Percentiles rank a stretch among this genome's conserved stretches.
Conservation (phyloP, 2,888 invertebrate species). For the Nomada ferruginata region DNA sequence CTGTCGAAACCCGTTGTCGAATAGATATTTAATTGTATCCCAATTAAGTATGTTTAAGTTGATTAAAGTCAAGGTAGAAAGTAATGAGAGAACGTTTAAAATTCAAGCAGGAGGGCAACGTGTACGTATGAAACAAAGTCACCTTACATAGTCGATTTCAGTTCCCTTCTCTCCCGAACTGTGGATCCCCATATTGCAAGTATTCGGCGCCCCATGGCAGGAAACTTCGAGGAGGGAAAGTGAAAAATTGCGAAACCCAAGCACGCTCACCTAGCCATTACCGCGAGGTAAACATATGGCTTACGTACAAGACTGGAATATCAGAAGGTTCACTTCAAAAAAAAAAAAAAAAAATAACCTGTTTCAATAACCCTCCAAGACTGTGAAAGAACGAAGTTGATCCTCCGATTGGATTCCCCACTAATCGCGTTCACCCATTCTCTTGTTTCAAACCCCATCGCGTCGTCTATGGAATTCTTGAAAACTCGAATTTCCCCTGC, state of each 20-base stretch:
- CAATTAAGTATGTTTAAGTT: too few species aligned
- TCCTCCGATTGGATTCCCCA: conserved; percentile 61
- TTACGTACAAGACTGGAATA: conserved; percentile 73
- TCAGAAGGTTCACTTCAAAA: conserved; percentile 41
- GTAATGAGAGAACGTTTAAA: too few species aligned
- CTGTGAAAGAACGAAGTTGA: conserved; percentile 53
- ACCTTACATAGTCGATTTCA: background rate
- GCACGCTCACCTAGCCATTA: conserved; percentile 77
- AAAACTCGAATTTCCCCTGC: conserved; percentile 48
- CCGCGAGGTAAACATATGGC: conserved; percentile 75
- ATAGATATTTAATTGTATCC: too few species aligned
- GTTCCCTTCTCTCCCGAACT: conserved; percentile 56
- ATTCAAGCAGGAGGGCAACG: too few species aligned
- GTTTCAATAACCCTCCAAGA: conserved; percentile 30
- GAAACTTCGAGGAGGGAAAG: conserved; percentile 47
- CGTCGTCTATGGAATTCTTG: conserved; percentile 56
- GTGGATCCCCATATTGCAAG: conserved; percentile 56
- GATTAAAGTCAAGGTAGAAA: too few species aligned
- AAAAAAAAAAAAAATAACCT: conserved; percentile 29
- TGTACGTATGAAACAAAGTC: too few species aligned
- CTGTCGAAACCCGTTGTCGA: too few species aligned
- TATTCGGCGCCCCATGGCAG: conserved; percentile 28
- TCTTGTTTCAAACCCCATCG: conserved; percentile 50
- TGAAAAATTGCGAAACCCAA: conserved; percentile 77
- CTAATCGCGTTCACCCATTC: conserved; percentile 58